Evolutionary conservation across 2,888 invertebrate genomes (phyloP).

Genomic region (Uropetala carovei): DNA sequence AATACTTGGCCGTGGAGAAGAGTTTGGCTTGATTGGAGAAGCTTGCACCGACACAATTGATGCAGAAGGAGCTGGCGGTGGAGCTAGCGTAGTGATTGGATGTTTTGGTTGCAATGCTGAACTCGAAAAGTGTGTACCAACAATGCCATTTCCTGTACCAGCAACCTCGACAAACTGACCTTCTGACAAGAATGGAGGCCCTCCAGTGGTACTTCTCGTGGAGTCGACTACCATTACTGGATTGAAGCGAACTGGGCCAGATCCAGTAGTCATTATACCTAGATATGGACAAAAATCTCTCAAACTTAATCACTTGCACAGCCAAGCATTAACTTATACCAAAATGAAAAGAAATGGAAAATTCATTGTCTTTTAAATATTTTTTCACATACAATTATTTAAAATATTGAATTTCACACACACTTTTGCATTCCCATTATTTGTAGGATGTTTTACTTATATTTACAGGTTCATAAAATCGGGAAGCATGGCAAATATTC

Average conservation of each 20-base stretch:
- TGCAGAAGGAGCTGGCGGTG: slow-evolving; percentile 48
- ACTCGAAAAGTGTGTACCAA: slow-evolving; percentile 43
- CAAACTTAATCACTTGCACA: too few species aligned
- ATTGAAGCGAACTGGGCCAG: slow-evolving; percentile 68
- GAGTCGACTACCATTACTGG: slow-evolving; percentile 69
- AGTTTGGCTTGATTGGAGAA: slow-evolving; percentile 74
- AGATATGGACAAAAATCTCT: neutral
- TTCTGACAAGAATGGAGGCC: slow-evolving; percentile 67
- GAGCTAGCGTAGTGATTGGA: slow-evolving; percentile 27
- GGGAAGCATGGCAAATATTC: too few species aligned
- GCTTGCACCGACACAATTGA: slow-evolving; percentile 67
- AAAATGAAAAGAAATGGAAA: neutral
- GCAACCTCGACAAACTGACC: slow-evolving; percentile 54
- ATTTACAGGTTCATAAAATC: too few species aligned
- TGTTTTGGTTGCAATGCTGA: slow-evolving; percentile 45
- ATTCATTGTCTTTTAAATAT: too few species aligned
- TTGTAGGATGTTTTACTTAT: too few species aligned
- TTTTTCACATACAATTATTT: too few species aligned
- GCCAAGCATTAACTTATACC: too few species aligned
- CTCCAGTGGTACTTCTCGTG: slow-evolving; percentile 66
- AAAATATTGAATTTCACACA: too few species aligned
- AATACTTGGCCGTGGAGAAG: slow-evolving; percentile 89
- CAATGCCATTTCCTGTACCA: slow-evolving; percentile 50
- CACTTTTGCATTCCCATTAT: too few species aligned
- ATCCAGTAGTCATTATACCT: slow-evolving; percentile 68